A percentile compares a stretch with the other conserved stretches of the same genome.
Evolutionary conservation across 2,797 vertebrate species (phyloP).

Genomic region (Gymnothorax javanicus): DNA sequence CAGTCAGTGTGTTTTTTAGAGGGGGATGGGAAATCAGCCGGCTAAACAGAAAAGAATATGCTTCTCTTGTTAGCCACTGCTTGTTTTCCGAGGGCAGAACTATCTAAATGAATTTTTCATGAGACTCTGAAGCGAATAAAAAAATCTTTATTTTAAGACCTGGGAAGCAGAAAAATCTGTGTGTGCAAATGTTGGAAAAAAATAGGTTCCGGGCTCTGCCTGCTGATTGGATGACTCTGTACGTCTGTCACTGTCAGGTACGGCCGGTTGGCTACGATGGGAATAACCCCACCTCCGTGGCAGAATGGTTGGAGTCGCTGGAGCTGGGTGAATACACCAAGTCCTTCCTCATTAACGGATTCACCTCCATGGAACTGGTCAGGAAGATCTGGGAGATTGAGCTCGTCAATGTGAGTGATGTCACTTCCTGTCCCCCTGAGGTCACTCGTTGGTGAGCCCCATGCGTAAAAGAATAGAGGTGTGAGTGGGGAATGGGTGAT

Average conservation of each 20-base stretch:
- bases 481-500: no score
- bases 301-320: constrained; percentile 96
- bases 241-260: constrained; percentile 71
- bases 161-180: no score
- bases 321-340: constrained; percentile 97
- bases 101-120: no score
- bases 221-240: not conserved
- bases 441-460: no score
- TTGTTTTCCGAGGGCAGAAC: no score
- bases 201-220: not conserved
- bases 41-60: not conserved
- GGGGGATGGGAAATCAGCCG: not conserved
- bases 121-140: no score
- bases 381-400: constrained; percentile 99
- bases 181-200: no score
- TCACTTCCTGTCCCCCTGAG: not conserved
- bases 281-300: constrained; percentile 93
- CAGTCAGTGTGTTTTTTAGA: no score
- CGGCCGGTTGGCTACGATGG: constrained; percentile 89
- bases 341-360: constrained; percentile 95
- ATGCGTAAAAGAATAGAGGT: no score
- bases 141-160: no score
- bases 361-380: constrained; percentile 97
- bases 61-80: not conserved
- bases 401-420: constrained; percentile 92